These are phyloP conservation scores for Ryuthela nishihirai DNA, from an alignment of 2,888 invertebrate species.

Conservation along the genomic window DNA sequence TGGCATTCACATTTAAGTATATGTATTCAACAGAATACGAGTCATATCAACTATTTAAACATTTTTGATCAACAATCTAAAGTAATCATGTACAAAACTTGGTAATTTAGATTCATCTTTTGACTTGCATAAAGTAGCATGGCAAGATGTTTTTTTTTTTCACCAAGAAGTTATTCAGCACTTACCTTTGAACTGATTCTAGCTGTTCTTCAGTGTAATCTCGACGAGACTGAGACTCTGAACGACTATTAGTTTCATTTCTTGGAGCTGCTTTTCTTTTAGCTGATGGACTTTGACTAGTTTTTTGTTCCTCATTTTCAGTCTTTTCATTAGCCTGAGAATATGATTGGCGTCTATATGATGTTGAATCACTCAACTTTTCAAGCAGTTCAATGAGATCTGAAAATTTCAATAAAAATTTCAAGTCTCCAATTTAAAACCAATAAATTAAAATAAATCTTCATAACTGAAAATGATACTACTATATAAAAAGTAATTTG, in stretches of 20 bases:
- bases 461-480: no score
- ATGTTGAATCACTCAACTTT: slow-evolving; percentile 44
- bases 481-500: no score
- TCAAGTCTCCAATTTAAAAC: not conserved
- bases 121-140: no score
- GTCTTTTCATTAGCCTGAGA: slow-evolving; percentile 50
- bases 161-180: no score
- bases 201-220: slow-evolving; percentile 74
- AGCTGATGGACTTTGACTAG: slow-evolving; percentile 15
- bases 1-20: no score
- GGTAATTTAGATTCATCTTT: no score
- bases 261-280: slow-evolving; percentile 45
- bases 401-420: slow-evolving; percentile 38
- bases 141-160: no score
- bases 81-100: no score
- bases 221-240: slow-evolving; percentile 41
- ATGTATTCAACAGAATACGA: no score
- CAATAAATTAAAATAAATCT: not conserved
- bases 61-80: no score
- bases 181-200: slow-evolving; percentile 61
- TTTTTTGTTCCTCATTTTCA: not conserved
- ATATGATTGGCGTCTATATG: slow-evolving; percentile 1
- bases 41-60: no score
- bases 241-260: slow-evolving; percentile 5
- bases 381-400: slow-evolving; percentile 48